These are phyloP conservation scores for Thereuonema tuberculata DNA, from an alignment of 1,140 invertebrate species.

Conservation along the genomic window DNA sequence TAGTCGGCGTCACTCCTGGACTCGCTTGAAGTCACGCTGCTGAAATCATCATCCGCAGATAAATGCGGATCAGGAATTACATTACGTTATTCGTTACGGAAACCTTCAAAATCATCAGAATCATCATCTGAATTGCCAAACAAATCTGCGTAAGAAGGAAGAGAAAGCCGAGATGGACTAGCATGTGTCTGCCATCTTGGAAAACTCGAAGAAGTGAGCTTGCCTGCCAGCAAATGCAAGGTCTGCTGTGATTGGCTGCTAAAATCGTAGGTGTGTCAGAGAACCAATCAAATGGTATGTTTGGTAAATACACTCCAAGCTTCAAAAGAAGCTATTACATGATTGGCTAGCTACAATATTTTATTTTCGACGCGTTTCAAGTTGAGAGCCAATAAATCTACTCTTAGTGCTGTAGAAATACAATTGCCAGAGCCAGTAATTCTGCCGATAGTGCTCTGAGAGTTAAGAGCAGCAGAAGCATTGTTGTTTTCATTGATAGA, in stretches of 20 bases:
- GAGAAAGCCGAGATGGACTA: not conserved
- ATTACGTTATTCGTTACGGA: not conserved
- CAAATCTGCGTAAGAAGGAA: not conserved
- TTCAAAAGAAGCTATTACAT: not conserved
- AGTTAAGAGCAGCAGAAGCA: constrained; percentile 14
- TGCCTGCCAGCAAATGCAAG: too few relatives aligned
- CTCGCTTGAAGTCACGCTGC: too few relatives aligned
- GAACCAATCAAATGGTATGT: not conserved
- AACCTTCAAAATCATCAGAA: not conserved
- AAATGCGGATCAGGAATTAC: not conserved
- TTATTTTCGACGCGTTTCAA: too few relatives aligned
- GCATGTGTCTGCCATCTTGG: not conserved
- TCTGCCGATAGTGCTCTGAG: too few relatives aligned
- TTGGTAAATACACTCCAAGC: not conserved
- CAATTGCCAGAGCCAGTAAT: not conserved
- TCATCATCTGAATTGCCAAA: not conserved
- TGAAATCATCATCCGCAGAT: not conserved
- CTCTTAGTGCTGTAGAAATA: not conserved
- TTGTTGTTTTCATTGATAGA: too few relatives aligned
- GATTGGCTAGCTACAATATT: too few relatives aligned
- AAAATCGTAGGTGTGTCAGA: not conserved
- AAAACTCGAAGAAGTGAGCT: not conserved
- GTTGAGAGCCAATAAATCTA: not conserved
- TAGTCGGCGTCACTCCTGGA: too few relatives aligned
- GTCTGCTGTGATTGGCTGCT: too few relatives aligned